Evolutionary conservation across 2,888 invertebrate genomes (phyloP), one percentile per base, ranked within the genome.

Genomic region (Atherix ibis): DNA sequence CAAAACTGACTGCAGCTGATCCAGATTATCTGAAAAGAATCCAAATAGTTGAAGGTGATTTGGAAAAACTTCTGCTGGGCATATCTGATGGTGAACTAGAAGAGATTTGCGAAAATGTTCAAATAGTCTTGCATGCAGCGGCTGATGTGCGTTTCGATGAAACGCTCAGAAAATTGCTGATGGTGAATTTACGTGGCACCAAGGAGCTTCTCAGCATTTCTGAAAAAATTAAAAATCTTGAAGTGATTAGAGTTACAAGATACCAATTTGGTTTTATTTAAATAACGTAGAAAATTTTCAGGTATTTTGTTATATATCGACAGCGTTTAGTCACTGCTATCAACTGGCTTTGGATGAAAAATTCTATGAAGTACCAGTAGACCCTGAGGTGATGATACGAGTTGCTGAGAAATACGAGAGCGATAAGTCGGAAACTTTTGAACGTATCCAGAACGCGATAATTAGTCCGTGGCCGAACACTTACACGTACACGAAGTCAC

Each of bases 71-170:
- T 1, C 32, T 39, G 5, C 31, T 50, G 2, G 49, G 44, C 10
- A 40, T 51, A 4, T 41, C 43, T 1, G 38, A 41, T 8, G 36
- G 36, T 4, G 42, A 46, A 28, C 29, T 41, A 25, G 15, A 37
- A 1, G 37, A 42, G 5, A 35, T 51, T 9, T 38, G 41, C 5
- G 40, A 47, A 4, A 47, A 43, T 31, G 47, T 47, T 2, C 38
- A 51, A 18, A 44, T 50, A 17, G 43, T 50, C 2, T 37, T 49
- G 4, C 51, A 51, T 37, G 46, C 46, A 4, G 49, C 47, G 3
- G 48, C 49, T 6, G 47, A 48, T 39, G 48, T 49, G 1, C 40
- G 49, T 15, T 51, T 50, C 16, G 47, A 49, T 32, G 43, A 48
- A 22, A 40, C 42, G 19, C 35, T 51, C 6, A 29, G 32, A 18